Evolutionary conservation across 2,113 vertebrate species (phyloP).

Genomic region (Anhinga rufa): DNA sequence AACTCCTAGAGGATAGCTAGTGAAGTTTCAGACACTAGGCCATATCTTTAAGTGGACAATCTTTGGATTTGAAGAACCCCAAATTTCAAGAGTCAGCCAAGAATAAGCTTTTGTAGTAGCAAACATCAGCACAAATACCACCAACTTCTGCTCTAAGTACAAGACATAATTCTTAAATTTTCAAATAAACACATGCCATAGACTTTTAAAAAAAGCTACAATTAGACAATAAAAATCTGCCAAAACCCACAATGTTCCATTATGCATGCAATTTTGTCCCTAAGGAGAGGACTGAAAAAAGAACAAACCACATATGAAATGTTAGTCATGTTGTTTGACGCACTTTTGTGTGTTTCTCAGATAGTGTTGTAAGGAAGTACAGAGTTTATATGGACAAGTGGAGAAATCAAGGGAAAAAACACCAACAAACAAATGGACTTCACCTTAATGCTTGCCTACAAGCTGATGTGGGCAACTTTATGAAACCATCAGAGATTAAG

Average conservation of each 20-base stretch:
- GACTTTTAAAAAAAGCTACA: neutral
- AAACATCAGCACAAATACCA: neutral
- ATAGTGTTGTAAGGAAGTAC: neutral
- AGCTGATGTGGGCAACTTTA: neutral
- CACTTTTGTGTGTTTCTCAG: neutral
- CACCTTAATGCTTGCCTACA: neutral
- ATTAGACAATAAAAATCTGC: neutral
- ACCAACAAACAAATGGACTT: neutral
- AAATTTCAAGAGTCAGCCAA: neutral
- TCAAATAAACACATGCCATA: neutral
- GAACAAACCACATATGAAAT: neutral
- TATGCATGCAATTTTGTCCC: neutral
- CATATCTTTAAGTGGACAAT: neutral
- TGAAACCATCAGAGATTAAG: neutral
- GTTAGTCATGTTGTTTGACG: neutral
- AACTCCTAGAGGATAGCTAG: neutral
- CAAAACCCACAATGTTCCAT: neutral
- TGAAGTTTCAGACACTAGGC: neutral
- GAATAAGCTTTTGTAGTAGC: neutral
- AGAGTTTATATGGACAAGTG: neutral
- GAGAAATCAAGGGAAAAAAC: neutral
- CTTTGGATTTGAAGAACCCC: neutral
- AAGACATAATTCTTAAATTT: neutral
- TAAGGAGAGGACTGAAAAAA: neutral
- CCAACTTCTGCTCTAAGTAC: neutral